phyloP scores from a whole-genome alignment of 2,888 invertebrate genomes.

The Tryphoninae sp. region DNA sequence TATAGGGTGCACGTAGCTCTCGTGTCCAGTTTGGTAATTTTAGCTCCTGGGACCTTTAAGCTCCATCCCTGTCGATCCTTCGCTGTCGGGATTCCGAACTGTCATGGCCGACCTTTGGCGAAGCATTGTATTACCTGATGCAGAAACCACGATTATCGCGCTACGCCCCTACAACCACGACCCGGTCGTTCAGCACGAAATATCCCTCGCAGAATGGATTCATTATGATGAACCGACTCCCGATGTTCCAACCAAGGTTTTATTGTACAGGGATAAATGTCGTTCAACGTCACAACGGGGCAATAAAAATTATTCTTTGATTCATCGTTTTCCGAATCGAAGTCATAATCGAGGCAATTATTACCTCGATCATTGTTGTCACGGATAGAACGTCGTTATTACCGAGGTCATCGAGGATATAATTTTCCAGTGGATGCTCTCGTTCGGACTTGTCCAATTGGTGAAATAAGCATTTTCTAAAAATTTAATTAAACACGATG shows the following conservation, averaged over 20 bases:
- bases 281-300: not conserved
- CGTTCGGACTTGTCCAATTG: constrained; percentile 1
- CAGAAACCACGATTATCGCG: constrained; percentile 28
- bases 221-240: constrained; percentile 44
- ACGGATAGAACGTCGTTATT: not conserved
- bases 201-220: constrained; percentile 16
- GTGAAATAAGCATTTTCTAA: not conserved
- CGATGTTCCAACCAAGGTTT: constrained; percentile 44
- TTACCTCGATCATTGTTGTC: constrained; percentile 48
- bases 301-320: constrained; percentile 46
- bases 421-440: not conserved
- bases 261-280: constrained; percentile 44
- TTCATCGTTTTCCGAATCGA: constrained; percentile 31
- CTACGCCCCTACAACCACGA: constrained; percentile 43
- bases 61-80: not conserved
- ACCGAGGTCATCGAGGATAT: not conserved
- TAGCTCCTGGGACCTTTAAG: not conserved
- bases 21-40: constrained; percentile 45
- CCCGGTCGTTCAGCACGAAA: constrained; percentile 28
- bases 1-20: constrained; percentile 11
- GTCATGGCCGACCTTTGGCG: constrained; percentile 27
- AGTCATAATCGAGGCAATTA: constrained; percentile 57
- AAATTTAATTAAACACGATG: too few species aligned
- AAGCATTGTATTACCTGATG: constrained; percentile 21
- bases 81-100: constrained; percentile 7